phyloP scores from a whole-genome alignment of 2,113 vertebrate genomes.

The Sebastes schlegelii region DNA sequence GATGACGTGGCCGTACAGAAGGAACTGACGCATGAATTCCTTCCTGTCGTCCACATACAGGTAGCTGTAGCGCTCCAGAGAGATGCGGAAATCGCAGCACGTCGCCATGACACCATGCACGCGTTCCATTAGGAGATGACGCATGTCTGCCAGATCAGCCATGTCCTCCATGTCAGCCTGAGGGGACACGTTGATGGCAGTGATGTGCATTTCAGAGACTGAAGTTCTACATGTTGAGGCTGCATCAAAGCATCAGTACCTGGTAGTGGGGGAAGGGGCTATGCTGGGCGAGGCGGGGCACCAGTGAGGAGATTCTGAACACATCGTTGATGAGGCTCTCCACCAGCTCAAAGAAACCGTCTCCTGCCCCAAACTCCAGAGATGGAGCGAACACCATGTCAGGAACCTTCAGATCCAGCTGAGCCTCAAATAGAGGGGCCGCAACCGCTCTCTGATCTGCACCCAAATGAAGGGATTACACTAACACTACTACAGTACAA shows the following conservation, averaged over 20 bases:
- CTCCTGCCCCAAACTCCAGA: conserved; percentile 82
- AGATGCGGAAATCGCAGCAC: conserved; percentile 80
- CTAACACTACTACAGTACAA: neutral
- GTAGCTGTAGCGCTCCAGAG: conserved; percentile 86
- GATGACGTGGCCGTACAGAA: conserved; percentile 84
- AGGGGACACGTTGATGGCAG: neutral
- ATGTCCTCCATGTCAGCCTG: conserved; percentile 91
- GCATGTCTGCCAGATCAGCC: conserved; percentile 80
- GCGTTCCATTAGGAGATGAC: conserved; percentile 82
- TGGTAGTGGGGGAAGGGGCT: conserved; percentile 87
- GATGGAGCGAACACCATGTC: conserved; percentile 91
- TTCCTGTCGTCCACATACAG: conserved; percentile 88
- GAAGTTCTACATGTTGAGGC: neutral
- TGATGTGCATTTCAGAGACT: neutral
- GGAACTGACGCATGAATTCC: conserved; percentile 89
- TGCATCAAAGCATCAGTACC: conserved; percentile 80
- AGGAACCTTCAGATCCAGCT: conserved; percentile 87
- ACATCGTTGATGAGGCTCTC: conserved; percentile 87
- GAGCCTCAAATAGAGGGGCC: conserved; percentile 89
- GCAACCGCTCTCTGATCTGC: conserved; percentile 84
- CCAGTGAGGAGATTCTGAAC: conserved; percentile 87
- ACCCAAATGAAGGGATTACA: neutral
- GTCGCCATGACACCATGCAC: conserved; percentile 61
- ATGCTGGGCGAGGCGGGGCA: conserved; percentile 86
- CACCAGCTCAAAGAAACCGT: conserved; percentile 87